Conservation (phyloP, 2,888 invertebrate genomes). For the Aleiodes leptofemur region DNA sequence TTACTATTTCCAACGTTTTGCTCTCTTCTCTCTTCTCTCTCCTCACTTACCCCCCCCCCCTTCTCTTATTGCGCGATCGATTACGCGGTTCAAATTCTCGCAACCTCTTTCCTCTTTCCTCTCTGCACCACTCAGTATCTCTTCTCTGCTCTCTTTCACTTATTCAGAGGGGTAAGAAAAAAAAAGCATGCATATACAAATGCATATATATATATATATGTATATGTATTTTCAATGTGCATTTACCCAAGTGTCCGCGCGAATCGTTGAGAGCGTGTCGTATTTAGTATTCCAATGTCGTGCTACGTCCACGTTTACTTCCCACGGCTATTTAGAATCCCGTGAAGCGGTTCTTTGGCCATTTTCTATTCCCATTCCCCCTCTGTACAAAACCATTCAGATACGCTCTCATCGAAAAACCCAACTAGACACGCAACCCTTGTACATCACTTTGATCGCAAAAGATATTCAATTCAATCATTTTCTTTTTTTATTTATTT, state of each 20-base stretch:
- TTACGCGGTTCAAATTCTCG: conserved; percentile 13
- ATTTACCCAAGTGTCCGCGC: conserved; percentile 26
- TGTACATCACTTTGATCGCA: conserved; percentile 14
- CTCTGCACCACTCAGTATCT: no score
- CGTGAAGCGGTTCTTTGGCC: conserved; percentile 40
- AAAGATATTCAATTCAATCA: conserved; percentile 16
- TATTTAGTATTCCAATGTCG: conserved; percentile 70
- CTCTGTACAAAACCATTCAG: conserved; percentile 11
- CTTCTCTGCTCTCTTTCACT: conserved; percentile 3
- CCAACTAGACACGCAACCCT: conserved; percentile 33
- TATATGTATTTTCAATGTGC: background rate
- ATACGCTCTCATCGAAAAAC: conserved; percentile 34
- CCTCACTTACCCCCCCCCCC: no score
- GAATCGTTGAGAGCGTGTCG: conserved; percentile 49
- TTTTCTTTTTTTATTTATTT: background rate
- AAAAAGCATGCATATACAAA: background rate
- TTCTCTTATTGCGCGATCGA: conserved; percentile 23
- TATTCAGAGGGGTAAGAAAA: background rate
- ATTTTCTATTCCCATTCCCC: conserved; percentile 5
- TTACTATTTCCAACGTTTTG: conserved; percentile 15
- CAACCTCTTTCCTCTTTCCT: no score
- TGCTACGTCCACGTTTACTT: conserved; percentile 66
- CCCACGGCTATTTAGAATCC: conserved; percentile 74
- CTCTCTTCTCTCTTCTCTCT: background rate
- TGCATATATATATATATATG: conserved; percentile 13